phyloP scores from a whole-genome alignment of 1,140 invertebrate species.

The Euwallacea fornicatus region DNA sequence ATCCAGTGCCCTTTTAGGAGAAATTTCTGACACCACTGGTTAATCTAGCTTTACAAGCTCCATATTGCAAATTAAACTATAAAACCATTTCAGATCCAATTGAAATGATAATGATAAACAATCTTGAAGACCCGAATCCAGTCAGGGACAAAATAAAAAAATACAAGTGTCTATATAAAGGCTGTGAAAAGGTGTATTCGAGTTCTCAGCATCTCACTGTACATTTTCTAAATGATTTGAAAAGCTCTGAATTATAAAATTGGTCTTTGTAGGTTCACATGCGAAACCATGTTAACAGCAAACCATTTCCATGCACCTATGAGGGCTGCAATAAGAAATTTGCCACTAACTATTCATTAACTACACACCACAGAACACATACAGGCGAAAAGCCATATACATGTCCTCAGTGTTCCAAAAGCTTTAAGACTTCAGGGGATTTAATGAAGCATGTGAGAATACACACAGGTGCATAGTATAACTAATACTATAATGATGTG shows the following conservation, averaged over 20 bases:
- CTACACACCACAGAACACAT: constrained; percentile 63
- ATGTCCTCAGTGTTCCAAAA: constrained; percentile 57
- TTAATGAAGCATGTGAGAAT: constrained; percentile 44
- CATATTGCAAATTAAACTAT: not conserved
- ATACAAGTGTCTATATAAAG: constrained; percentile 55
- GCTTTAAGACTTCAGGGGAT: constrained; percentile 59
- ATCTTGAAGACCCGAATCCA: not conserved
- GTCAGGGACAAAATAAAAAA: constrained; percentile 24
- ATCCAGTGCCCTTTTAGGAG: not conserved
- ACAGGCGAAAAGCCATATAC: constrained; percentile 56
- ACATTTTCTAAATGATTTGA: constrained; percentile 26
- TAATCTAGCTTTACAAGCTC: not conserved
- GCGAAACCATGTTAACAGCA: constrained; percentile 64
- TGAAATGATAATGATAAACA: constrained; percentile 26
- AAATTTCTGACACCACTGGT: not conserved
- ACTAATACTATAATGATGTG: no score
- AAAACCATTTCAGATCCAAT: not conserved
- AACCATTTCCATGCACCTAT: constrained; percentile 64
- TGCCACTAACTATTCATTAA: constrained; percentile 68
- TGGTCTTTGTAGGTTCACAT: constrained; percentile 62
- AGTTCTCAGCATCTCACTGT: constrained; percentile 63
- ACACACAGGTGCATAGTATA: constrained; percentile 54
- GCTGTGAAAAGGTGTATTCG: constrained; percentile 59
- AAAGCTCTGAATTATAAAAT: constrained; percentile 31
- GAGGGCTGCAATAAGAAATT: constrained; percentile 66